phyloP scores from a whole-genome alignment of 1,140 invertebrate species.

The Pomphorhynchus laevis region DNA sequence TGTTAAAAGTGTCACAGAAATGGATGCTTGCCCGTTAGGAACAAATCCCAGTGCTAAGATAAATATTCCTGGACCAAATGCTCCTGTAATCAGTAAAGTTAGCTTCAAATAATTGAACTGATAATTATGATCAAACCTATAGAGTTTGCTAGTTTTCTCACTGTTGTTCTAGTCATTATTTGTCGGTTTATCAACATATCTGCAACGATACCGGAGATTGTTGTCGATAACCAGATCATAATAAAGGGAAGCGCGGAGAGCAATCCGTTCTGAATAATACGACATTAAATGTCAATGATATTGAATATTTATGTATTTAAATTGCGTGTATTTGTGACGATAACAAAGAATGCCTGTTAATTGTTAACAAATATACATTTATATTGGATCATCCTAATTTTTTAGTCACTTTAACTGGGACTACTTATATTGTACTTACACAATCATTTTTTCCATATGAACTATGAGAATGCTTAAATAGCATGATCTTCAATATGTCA shows the following conservation, averaged over 20 bases:
- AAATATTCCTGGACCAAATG: background rate
- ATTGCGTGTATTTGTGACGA: too few species aligned
- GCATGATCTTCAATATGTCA: too few species aligned
- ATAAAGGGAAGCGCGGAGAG: constrained; percentile 7
- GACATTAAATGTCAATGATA: too few species aligned
- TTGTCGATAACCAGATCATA: background rate
- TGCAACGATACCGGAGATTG: constrained; percentile 1
- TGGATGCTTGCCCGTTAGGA: background rate
- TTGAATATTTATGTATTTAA: too few species aligned
- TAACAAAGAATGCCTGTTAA: too few species aligned
- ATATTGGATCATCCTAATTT: too few species aligned
- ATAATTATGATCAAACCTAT: constrained; percentile 2
- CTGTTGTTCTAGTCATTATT: constrained; percentile 3
- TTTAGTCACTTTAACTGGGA: too few species aligned
- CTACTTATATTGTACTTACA: too few species aligned
- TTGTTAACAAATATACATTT: too few species aligned
- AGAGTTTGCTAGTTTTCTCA: background rate
- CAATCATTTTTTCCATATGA: too few species aligned
- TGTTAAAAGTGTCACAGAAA: background rate
- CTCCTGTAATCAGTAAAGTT: background rate
- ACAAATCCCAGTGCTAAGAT: constrained; percentile 6
- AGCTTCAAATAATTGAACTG: background rate
- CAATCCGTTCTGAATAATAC: constrained; percentile 6
- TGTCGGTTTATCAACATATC: constrained; percentile 4
- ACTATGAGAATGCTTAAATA: too few species aligned